A percentile compares a stretch with the other conserved stretches of the same genome.
Conservation (phyloP, 2,888 invertebrate genomes). For the Prosopocoilus inquinatus region DNA sequence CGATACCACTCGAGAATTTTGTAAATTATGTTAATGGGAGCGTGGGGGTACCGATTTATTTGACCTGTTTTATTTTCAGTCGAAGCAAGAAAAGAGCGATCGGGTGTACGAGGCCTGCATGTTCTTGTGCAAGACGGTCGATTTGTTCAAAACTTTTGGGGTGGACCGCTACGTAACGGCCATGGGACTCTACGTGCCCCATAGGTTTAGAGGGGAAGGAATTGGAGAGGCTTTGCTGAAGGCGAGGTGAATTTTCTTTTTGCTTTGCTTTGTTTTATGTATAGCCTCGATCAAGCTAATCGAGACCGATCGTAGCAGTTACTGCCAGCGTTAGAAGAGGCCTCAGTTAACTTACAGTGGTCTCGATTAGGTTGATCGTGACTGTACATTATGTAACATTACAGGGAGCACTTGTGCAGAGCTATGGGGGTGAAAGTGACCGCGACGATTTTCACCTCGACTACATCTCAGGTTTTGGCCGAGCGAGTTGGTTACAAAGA, state of each 20-base stretch:
- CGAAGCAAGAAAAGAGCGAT: constrained; percentile 12
- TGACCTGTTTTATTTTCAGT: too few relatives aligned
- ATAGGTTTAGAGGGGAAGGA: constrained; percentile 40
- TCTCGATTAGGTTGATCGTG: too few relatives aligned
- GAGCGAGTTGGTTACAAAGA: constrained; percentile 53
- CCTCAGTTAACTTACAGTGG: too few relatives aligned
- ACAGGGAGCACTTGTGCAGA: constrained; percentile 54
- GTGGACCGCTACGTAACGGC: constrained; percentile 39
- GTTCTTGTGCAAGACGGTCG: constrained; percentile 22
- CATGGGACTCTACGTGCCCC: constrained; percentile 41
- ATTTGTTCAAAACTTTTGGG: constrained; percentile 29
- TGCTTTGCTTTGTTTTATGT: too few relatives aligned
- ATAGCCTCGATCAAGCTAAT: too few relatives aligned
- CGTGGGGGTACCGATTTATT: too few relatives aligned
- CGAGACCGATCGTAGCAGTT: too few relatives aligned
- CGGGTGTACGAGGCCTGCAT: constrained; percentile 19
- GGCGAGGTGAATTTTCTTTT: constrained; percentile 26
- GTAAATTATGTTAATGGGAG: too few relatives aligned
- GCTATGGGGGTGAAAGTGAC: constrained; percentile 53
- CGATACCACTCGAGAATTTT: too few relatives aligned
- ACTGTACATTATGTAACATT: background rate
- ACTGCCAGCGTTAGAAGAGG: too few relatives aligned
- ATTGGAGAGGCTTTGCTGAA: constrained; percentile 30
- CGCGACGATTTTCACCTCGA: constrained; percentile 56
- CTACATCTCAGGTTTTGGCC: constrained; percentile 55